Evolutionary conservation across 2,113 vertebrate species (phyloP).

Genomic region (Ctenomys sociabilis): DNA sequence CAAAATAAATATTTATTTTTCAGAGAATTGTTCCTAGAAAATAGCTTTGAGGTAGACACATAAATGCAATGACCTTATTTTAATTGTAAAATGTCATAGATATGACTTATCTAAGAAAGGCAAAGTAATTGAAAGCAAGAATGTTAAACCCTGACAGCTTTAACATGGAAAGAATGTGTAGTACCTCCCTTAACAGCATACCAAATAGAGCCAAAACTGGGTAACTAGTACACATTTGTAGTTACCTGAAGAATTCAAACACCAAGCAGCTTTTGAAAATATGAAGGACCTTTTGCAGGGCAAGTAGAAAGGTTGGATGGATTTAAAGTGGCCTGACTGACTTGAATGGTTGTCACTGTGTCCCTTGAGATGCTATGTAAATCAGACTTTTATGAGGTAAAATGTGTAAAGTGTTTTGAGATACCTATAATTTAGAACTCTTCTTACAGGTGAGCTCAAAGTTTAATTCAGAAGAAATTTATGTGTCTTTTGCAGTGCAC

Average conservation of each 20-base stretch:
- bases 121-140: not conserved
- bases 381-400: conserved; percentile 4
- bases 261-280: conserved; percentile 46
- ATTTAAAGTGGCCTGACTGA: conserved; percentile 15
- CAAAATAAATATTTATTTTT: conserved; percentile 10
- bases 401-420: not conserved
- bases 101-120: conserved; percentile 37
- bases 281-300: not conserved
- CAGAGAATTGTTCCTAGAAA: not conserved
- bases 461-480: not conserved
- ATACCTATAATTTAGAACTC: conserved; percentile 10
- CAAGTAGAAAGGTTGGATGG: not conserved
- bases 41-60: conserved; percentile 6
- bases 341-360: conserved; percentile 4
- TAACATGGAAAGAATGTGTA: not conserved
- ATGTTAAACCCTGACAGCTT: not conserved
- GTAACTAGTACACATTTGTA: not conserved
- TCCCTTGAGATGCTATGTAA: conserved; percentile 29
- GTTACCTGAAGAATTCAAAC: not conserved
- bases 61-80: conserved; percentile 8
- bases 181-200: not conserved
- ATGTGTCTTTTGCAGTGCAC: not conserved
- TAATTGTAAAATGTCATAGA: conserved; percentile 50
- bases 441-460: not conserved
- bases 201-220: not conserved